Conservation (phyloP, 1,140 invertebrate species). For the Galendromus occidentalis region DNA sequence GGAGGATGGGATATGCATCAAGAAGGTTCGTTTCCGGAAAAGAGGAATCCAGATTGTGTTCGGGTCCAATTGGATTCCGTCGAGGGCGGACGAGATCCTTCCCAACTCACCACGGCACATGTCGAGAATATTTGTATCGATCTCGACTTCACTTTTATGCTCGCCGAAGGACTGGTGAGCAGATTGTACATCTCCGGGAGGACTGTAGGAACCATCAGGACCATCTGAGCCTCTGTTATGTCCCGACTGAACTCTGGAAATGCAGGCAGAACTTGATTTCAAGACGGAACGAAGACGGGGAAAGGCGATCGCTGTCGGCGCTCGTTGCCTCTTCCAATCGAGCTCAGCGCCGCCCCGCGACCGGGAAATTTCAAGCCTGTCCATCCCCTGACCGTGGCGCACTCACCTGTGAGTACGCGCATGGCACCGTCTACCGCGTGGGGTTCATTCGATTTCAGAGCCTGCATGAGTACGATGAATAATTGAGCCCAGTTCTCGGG, state of each 20-base stretch:
- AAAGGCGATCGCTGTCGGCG: too few relatives aligned
- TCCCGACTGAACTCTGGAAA: slow-evolving; percentile 26
- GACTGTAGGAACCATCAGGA: slow-evolving; percentile 48
- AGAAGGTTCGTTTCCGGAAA: too few relatives aligned
- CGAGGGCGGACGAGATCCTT: too few relatives aligned
- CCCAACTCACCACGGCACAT: slow-evolving; percentile 34
- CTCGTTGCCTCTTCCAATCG: too few relatives aligned
- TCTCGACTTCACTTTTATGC: slow-evolving; percentile 39
- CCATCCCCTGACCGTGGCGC: background rate
- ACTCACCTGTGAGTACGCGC: slow-evolving; percentile 41
- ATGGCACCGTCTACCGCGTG: slow-evolving; percentile 51
- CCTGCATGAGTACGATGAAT: slow-evolving; percentile 47
- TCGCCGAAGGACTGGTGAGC: slow-evolving; percentile 32
- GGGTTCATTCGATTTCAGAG: slow-evolving; percentile 30
- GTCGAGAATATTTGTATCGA: slow-evolving; percentile 46
- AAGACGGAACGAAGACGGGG: too few relatives aligned
- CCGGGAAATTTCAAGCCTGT: too few relatives aligned
- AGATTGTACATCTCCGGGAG: slow-evolving; percentile 54
- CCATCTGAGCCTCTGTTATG: slow-evolving; percentile 44
- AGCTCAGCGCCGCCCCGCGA: too few relatives aligned
- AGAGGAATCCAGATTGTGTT: too few relatives aligned
- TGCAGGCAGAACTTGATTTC: too few relatives aligned
- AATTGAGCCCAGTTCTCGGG: slow-evolving; percentile 52
- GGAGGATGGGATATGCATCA: background rate
- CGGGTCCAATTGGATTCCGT: too few relatives aligned